These are phyloP conservation scores for Carollia perspicillata DNA, from an alignment of 2,113 vertebrate species.

Conservation along the genomic window DNA sequence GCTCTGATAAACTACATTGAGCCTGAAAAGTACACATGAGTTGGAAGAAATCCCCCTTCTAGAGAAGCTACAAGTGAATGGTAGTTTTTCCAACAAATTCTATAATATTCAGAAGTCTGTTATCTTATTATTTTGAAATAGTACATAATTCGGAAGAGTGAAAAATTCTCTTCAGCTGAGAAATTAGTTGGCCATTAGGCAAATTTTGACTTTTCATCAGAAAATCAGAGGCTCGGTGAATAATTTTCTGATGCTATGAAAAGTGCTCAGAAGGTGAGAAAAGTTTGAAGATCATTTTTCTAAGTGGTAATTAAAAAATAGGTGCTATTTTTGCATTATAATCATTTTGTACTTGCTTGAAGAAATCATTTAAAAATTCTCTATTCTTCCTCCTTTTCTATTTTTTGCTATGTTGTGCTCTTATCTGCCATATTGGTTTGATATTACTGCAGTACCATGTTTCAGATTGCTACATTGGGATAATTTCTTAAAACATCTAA, in stretches of 20 bases:
- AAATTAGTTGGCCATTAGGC: background rate
- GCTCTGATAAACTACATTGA: background rate
- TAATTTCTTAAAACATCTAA: background rate
- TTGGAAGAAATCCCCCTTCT: background rate
- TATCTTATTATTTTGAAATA: constrained; percentile 35
- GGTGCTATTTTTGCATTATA: background rate
- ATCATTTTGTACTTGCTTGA: background rate
- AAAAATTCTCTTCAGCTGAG: constrained; percentile 19
- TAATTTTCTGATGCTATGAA: background rate
- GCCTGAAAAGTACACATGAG: background rate
- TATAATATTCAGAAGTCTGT: background rate
- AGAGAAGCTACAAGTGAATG: background rate
- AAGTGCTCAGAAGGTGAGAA: background rate
- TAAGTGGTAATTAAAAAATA: constrained; percentile 35
- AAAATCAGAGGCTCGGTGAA: background rate
- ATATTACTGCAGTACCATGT: background rate
- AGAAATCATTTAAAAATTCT: background rate
- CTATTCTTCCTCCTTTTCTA: background rate
- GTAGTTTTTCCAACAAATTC: constrained; percentile 7
- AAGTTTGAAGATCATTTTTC: constrained; percentile 34
- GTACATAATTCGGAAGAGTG: constrained; percentile 22
- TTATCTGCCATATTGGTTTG: background rate
- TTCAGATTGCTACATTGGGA: background rate
- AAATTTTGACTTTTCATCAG: background rate
- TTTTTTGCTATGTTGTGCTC: background rate